A percentile compares a stretch with the other conserved stretches of the same genome.
These are phyloP conservation scores for Nephila pilipes DNA, from an alignment of 1,140 invertebrate species.

Conservation along the genomic window DNA sequence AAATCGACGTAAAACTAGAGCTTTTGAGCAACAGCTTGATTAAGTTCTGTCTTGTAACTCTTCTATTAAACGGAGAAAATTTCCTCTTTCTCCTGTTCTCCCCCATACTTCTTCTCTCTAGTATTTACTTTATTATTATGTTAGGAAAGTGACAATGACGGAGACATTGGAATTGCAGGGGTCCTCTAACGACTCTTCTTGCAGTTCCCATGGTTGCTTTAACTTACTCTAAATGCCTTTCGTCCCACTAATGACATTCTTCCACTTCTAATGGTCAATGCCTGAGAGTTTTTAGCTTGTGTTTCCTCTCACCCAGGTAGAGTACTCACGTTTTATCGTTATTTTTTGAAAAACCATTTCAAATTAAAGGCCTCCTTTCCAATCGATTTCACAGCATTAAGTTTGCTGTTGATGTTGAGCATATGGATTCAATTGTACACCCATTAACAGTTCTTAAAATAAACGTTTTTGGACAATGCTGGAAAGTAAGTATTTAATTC, in stretches of 20 bases:
- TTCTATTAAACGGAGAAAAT: not conserved
- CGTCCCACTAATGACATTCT: constrained; percentile 54
- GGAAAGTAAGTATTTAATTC: not conserved
- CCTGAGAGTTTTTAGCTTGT: not conserved
- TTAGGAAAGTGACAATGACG: constrained; percentile 49
- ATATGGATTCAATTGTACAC: not conserved
- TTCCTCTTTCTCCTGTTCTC: not conserved
- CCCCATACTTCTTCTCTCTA: not conserved
- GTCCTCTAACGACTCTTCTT: constrained; percentile 50
- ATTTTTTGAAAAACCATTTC: not conserved
- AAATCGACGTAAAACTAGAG: not conserved
- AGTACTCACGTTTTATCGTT: not conserved
- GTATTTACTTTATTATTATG: constrained; percentile 6
- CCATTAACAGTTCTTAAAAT: not conserved
- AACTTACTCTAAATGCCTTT: constrained; percentile 46
- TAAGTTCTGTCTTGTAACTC: not conserved
- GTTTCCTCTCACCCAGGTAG: not conserved
- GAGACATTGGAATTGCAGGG: constrained; percentile 24
- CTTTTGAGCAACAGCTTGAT: constrained; percentile 2
- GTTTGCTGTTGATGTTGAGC: not conserved
- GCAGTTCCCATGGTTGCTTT: constrained; percentile 24
- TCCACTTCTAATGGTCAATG: constrained; percentile 29
- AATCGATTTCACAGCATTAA: not conserved
- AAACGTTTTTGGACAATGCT: not conserved
- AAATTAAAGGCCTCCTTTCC: not conserved